Percentiles rank a stretch among this genome's conserved stretches.
These are phyloP conservation scores for Amphipyra tragopoginis DNA, from an alignment of 2,888 invertebrate genomes.

Conservation along the genomic window DNA sequence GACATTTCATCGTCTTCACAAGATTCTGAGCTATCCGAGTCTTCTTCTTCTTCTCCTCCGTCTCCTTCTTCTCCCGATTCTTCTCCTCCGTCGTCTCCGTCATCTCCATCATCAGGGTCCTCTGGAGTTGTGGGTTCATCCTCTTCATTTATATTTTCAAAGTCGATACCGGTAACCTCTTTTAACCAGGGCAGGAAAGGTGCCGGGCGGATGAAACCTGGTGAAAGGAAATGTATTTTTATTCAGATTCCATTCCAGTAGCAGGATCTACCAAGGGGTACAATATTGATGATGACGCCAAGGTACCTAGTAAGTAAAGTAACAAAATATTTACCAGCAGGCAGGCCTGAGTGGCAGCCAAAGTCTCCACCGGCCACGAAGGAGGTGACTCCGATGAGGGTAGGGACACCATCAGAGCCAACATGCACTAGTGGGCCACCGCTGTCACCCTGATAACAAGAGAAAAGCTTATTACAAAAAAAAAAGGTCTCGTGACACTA, in stretches of 20 bases:
- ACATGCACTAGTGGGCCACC: conserved; percentile 82
- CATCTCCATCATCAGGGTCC: conserved; percentile 32
- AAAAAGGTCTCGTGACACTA: not conserved
- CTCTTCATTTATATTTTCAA: conserved; percentile 74
- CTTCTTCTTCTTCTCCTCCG: conserved; percentile 66
- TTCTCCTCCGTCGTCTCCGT: not conserved
- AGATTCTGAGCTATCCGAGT: conserved; percentile 57
- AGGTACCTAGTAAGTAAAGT: not conserved
- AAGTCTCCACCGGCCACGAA: conserved; percentile 78
- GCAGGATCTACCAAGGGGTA: not conserved
- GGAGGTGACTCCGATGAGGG: conserved; percentile 79
- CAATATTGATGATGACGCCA: not conserved
- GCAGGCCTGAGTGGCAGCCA: conserved; percentile 83
- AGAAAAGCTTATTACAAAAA: not conserved
- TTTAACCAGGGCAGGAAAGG: conserved; percentile 80
- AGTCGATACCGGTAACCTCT: conserved; percentile 76
- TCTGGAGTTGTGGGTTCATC: conserved; percentile 42
- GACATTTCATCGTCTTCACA: conserved; percentile 72
- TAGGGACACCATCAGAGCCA: conserved; percentile 63
- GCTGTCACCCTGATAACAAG: conserved; percentile 78
- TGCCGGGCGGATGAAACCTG: conserved; percentile 82
- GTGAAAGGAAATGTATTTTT: not conserved
- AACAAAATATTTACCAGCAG: conserved; percentile 70
- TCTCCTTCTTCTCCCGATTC: conserved; percentile 23
- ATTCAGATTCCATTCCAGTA: not conserved